Percentiles rank a stretch among this genome's conserved stretches.
phyloP scores from a whole-genome alignment of 2,113 vertebrate species.

The chimpanzee (Pan troglodytes) region NHGRI_mPanTro3-v2.1_pri NC_072413.2:77266501-77267000 shows the following conservation, averaged over 20 bases:
- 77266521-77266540: slow-evolving; percentile 47
- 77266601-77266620: not conserved
- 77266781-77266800: not conserved
- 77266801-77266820: not conserved
- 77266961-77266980: slow-evolving; percentile 79
- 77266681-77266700: slow-evolving; percentile 12
- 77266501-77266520: not conserved
- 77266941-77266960: slow-evolving; percentile 63
- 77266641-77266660: not conserved
- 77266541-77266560: not conserved
- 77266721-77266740: not conserved
- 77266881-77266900: not conserved
- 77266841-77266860: not conserved
- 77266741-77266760: not conserved
- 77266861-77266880: not conserved
- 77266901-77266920: slow-evolving; percentile 59
- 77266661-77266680: not conserved
- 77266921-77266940: slow-evolving; percentile 71
- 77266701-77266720: not conserved
- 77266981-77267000: slow-evolving; percentile 69
- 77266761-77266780: not conserved
- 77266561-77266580: not conserved
- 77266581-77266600: slow-evolving; percentile 19
- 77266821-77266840: not conserved
- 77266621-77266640: not conserved